Conservation (phyloP, 2,888 invertebrate genomes). For the Rotaria magnacalcarata region DNA sequence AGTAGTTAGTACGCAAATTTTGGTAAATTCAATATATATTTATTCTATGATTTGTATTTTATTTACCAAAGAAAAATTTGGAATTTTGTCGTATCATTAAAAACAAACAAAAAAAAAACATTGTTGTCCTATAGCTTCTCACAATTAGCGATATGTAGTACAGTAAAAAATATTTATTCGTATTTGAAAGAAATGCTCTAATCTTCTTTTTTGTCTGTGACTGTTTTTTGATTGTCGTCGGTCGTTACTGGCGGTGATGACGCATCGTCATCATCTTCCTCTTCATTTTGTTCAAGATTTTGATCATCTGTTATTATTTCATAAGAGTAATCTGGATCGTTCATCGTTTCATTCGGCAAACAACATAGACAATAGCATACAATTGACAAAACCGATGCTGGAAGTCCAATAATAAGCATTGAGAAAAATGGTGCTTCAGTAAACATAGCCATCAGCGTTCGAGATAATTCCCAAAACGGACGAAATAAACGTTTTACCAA, state of each 20-base stretch:
- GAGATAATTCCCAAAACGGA: conserved; percentile 45
- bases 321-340: background rate
- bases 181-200: background rate
- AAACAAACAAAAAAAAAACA: background rate
- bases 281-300: background rate
- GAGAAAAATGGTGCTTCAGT: conserved; percentile 43
- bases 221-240: background rate
- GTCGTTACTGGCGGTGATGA: background rate
- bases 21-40: background rate
- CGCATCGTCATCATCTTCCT: background rate
- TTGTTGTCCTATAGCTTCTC: background rate
- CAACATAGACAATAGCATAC: conserved; percentile 46
- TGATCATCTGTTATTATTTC: background rate
- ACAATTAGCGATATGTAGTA: background rate
- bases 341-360: conserved; percentile 3
- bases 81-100: background rate
- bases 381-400: conserved; percentile 41
- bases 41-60: background rate
- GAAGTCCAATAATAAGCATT: conserved; percentile 43
- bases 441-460: conserved; percentile 43
- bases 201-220: background rate
- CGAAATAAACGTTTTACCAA: conserved; percentile 3
- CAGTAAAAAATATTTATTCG: background rate
- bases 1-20: too few species aligned
- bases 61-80: background rate